phyloP scores from a whole-genome alignment of 2,888 invertebrate genomes.

The Brachycybe producta region DNA sequence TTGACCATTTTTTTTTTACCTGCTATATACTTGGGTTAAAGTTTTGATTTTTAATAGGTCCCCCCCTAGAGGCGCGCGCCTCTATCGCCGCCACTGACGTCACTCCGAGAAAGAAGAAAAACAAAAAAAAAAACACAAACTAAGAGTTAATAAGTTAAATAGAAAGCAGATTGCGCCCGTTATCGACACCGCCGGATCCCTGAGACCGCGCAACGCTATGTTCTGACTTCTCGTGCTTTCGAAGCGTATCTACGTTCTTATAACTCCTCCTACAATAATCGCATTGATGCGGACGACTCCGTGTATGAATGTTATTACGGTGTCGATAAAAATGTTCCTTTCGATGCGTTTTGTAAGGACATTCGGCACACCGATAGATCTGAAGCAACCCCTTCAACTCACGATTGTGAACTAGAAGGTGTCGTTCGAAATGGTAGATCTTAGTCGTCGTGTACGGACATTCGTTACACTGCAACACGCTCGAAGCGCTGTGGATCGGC shows the following conservation, averaged over 20 bases:
- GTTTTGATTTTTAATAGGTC: too few relatives aligned
- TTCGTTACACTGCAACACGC: constrained; percentile 24
- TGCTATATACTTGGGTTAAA: too few relatives aligned
- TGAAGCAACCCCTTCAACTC: constrained; percentile 14
- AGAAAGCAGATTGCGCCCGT: too few relatives aligned
- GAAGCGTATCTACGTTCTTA: constrained; percentile 38
- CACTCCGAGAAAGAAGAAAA: too few relatives aligned
- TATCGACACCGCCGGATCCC: too few relatives aligned
- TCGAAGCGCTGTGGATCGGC: not conserved
- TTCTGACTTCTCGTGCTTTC: not conserved
- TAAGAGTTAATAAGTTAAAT: too few relatives aligned
- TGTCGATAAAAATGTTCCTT: constrained; percentile 35
- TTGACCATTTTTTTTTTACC: too few relatives aligned
- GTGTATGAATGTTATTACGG: constrained; percentile 38
- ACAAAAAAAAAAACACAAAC: too few relatives aligned
- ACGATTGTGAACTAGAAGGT: constrained; percentile 26
- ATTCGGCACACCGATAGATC: constrained; percentile 31
- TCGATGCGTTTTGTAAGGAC: constrained; percentile 32
- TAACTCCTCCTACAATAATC: constrained; percentile 41
- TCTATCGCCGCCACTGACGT: too few relatives aligned
- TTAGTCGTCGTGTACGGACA: constrained; percentile 29
- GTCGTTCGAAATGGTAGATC: constrained; percentile 26
- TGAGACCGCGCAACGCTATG: too few relatives aligned
- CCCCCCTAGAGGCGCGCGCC: too few relatives aligned
- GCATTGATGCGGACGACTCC: constrained; percentile 40